These are phyloP conservation scores for Axea sp. DNA, from an alignment of 2,888 invertebrate species.

Conservation along the genomic window DNA sequence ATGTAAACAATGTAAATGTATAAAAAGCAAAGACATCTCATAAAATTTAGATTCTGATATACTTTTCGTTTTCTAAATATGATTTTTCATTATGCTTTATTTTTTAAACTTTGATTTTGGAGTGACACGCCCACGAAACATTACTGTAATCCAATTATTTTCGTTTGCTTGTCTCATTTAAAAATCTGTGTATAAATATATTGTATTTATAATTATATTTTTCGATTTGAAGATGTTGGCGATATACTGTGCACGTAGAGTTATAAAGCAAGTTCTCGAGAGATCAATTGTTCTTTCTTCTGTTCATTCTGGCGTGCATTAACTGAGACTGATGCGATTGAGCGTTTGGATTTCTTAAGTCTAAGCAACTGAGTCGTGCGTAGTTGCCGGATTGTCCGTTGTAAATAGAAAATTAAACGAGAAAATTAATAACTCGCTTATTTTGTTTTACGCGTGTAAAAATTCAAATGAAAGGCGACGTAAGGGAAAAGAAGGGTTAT, in stretches of 20 bases:
- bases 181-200: slow-evolving; percentile 15
- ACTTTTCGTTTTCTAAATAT: too few relatives aligned
- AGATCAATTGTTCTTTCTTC: slow-evolving; percentile 19
- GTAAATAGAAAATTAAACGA: slow-evolving; percentile 70
- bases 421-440: slow-evolving; percentile 57
- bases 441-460: slow-evolving; percentile 10
- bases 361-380: slow-evolving; percentile 12
- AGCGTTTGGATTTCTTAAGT: slow-evolving; percentile 16
- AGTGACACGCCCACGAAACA: slow-evolving; percentile 34
- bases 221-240: slow-evolving; percentile 6
- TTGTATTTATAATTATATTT: slow-evolving; percentile 11
- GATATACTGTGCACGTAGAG: slow-evolving; percentile 12
- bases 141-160: slow-evolving; percentile 6
- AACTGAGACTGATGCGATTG: slow-evolving; percentile 55
- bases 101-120: slow-evolving; percentile 15
- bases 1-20: slow-evolving; percentile 48
- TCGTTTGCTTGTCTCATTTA: slow-evolving; percentile 35
- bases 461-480: slow-evolving; percentile 22
- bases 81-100: too few relatives aligned
- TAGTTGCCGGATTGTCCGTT: slow-evolving; percentile 66
- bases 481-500: background rate
- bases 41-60: too few relatives aligned
- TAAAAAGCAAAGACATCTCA: slow-evolving; percentile 22
- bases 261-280: slow-evolving; percentile 16
- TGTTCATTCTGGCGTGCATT: slow-evolving; percentile 35